phyloP scores from a whole-genome alignment of 2,888 invertebrate genomes.

The Agonum fuliginosum region DNA sequence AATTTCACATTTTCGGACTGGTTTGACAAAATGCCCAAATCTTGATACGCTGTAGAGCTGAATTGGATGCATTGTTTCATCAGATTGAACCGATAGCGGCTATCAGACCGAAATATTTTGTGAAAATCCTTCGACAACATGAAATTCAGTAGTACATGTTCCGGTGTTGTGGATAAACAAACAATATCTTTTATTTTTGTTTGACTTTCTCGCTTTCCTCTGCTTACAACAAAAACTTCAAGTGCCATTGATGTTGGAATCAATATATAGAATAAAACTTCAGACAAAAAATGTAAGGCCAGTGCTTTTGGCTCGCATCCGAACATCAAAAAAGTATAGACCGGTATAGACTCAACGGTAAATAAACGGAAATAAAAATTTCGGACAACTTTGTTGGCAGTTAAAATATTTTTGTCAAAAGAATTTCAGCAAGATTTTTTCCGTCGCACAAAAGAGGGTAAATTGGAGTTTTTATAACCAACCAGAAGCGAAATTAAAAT shows the following conservation, averaged over 20 bases:
- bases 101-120: slow-evolving; percentile 2
- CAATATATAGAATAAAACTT: slow-evolving; percentile 31
- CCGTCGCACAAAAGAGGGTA: slow-evolving; percentile 7
- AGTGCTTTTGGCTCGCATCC: not conserved
- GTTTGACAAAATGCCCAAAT: slow-evolving; percentile 7
- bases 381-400: slow-evolving; percentile 32
- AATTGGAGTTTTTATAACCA: not conserved
- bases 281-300: slow-evolving; percentile 21
- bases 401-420: slow-evolving; percentile 32
- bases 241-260: slow-evolving; percentile 29
- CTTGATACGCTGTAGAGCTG: slow-evolving; percentile 1
- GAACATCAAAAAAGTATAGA: slow-evolving; percentile 12
- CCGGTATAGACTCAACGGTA: slow-evolving; percentile 15
- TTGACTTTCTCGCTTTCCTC: not conserved
- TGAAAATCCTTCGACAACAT: not conserved
- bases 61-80: slow-evolving; percentile 13
- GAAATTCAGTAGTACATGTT: not conserved
- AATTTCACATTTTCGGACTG: not conserved
- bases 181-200: slow-evolving; percentile 14
- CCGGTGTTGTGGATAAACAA: not conserved
- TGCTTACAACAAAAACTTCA: slow-evolving; percentile 8
- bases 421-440: slow-evolving; percentile 21
- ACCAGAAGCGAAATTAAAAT: slow-evolving; percentile 20
- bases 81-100: not conserved
- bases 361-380: slow-evolving; percentile 30